Percentiles rank a stretch among this genome's conserved stretches.
Evolutionary conservation across 1,140 invertebrate species (phyloP).

Genomic region (Calosoma granatense): DNA sequence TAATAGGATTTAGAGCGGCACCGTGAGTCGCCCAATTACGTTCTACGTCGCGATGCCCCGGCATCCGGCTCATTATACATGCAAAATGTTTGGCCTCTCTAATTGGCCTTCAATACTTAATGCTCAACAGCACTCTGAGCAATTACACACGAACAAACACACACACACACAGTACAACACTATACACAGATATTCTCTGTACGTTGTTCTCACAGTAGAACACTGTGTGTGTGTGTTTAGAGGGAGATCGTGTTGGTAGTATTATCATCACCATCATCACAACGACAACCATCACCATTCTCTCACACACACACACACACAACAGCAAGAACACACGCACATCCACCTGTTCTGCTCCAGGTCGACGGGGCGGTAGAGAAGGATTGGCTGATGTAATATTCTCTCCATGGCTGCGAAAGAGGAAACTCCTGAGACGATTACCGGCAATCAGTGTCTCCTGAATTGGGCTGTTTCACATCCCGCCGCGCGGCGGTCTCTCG

Average conservation of each 20-base stretch:
- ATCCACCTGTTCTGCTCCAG: constrained; percentile 31
- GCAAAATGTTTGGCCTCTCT: constrained; percentile 2
- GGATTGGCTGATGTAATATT: background rate
- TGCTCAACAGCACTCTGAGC: background rate
- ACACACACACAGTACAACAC: too few relatives aligned
- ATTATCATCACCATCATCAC: too few relatives aligned
- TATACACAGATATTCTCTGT: too few relatives aligned
- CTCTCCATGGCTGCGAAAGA: too few relatives aligned
- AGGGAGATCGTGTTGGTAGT: too few relatives aligned
- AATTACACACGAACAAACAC: background rate
- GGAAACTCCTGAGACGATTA: constrained; percentile 32
- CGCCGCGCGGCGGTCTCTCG: constrained; percentile 19
- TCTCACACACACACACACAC: background rate
- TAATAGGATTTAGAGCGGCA: constrained; percentile 1
- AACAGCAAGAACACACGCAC: too few relatives aligned
- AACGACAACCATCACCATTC: too few relatives aligned
- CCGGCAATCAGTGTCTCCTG: constrained; percentile 37
- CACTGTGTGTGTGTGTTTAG: too few relatives aligned
- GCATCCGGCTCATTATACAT: background rate
- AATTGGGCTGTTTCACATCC: constrained; percentile 36
- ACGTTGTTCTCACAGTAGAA: too few relatives aligned
- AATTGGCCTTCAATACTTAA: constrained; percentile 6
- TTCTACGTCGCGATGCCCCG: background rate
- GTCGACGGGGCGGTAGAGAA: background rate
- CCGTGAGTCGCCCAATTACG: background rate